Evolutionary conservation across 2,888 invertebrate genomes (phyloP), one percentile per base, ranked within the genome.

Genomic region (Drosophila atripex): DNA sequence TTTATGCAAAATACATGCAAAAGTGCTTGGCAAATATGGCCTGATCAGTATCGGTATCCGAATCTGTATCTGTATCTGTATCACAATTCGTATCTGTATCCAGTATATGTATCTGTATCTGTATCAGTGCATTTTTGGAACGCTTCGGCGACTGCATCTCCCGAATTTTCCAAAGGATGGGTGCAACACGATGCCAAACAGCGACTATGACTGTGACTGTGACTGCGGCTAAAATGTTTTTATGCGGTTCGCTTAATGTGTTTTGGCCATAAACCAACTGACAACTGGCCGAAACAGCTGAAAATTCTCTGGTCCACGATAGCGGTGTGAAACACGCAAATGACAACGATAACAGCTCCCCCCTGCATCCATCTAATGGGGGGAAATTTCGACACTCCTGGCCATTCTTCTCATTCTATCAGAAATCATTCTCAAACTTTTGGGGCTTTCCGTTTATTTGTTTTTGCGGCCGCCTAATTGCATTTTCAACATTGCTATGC

Each of bases 221-320:
- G 54, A 47, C 55, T 73, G 73, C 45, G 79, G 75, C 75, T 65
- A 63, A 84, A 86, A 84, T 86, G 85, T 86, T 86, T 86, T 83
- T 71, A 76, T 84, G 86, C 82, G 86, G 86, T 84, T 79, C 87
- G 80, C 87, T 83, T 85, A 87, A 87, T 85, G 85, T 78, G 80
- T 85, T 85, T 85, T 86, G 70, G 80, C 77, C 85, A 83, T 87
- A 85, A 84, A 84, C 79, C 80, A 80, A 79, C 76, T 71, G 73
- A 72, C 64, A 75, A 65, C 60, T 54, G 69, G 59, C 23, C 43
- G 51, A 68, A 71, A 65, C 77, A 64, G 69, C 69, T 51, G 71
- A 76, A 82, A 75, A 58, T 64, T 18, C 60, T 45, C 16, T 43
- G 61, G 43, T 41, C 47, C 51, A 5, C 49, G 28, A 16, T 35